phyloP scores from a whole-genome alignment of 2,797 vertebrate species.

The Meriones psammophilus region DNA sequence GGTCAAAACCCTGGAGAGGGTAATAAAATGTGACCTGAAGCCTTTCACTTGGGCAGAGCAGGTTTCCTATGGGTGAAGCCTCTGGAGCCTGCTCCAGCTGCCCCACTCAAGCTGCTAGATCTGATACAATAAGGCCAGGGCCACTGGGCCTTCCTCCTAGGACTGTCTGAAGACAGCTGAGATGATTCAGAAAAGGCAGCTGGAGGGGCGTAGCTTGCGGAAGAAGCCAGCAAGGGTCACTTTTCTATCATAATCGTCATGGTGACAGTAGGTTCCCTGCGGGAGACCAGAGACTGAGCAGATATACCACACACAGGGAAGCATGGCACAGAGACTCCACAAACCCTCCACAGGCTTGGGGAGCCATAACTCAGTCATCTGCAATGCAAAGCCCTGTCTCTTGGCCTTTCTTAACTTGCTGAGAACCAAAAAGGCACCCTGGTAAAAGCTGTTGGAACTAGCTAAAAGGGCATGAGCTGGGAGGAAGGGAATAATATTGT shows the following conservation, averaged over 20 bases:
- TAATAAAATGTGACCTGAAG: fast-evolving
- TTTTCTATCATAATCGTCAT: fast-evolving
- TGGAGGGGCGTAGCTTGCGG: not conserved
- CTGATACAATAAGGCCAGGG: not conserved
- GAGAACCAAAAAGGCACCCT: not conserved
- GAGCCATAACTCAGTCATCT: not conserved
- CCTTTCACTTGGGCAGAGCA: not conserved
- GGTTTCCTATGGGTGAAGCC: not conserved
- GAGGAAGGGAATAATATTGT: not conserved
- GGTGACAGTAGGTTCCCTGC: not conserved
- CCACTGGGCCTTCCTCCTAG: not conserved
- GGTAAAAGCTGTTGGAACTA: not conserved
- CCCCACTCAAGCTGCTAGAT: not conserved
- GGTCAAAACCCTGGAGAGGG: not conserved
- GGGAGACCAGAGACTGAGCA: not conserved
- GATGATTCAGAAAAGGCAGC: not conserved
- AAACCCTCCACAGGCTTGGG: not conserved
- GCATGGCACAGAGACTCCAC: no score
- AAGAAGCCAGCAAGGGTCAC: fast-evolving
- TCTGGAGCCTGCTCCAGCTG: not conserved
- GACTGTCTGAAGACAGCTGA: no score
- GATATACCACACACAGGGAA: not conserved
- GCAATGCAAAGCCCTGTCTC: not conserved
- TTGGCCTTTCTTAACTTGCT: not conserved
- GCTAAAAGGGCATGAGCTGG: no score